Conservation (phyloP, 2,888 invertebrate species). For the Noctua janthe region DNA sequence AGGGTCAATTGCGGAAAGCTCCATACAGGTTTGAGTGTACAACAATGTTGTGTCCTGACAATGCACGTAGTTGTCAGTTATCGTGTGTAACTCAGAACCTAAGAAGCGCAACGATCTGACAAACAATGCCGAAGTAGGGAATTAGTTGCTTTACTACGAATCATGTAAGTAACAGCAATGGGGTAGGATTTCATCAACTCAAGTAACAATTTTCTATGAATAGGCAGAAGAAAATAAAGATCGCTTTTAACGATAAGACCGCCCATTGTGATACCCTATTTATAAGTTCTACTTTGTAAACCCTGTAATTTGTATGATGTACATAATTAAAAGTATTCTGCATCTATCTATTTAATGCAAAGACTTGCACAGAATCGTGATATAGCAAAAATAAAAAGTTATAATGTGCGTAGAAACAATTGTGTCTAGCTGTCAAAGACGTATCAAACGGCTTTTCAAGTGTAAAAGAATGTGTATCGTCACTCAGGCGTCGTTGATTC, state of each 20-base stretch:
- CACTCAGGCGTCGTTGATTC: slow-evolving; percentile 29
- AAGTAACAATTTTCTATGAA: not conserved
- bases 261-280: not conserved
- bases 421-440: not conserved
- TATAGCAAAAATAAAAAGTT: not conserved
- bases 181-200: not conserved
- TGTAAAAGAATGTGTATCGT: slow-evolving; percentile 40
- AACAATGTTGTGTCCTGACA: not conserved
- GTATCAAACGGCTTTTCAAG: not conserved
- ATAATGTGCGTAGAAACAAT: not conserved
- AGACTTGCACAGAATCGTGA: not conserved
- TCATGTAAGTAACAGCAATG: not conserved
- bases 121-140: not conserved
- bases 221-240: not conserved
- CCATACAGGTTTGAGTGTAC: not conserved
- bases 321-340: not conserved
- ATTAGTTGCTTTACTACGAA: not conserved
- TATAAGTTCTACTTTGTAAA: not conserved
- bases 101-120: not conserved
- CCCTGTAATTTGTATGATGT: not conserved
- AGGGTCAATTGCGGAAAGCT: not conserved
- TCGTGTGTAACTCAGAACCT: not conserved
- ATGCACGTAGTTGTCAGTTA: not conserved
- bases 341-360: not conserved
- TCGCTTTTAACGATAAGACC: not conserved